phyloP scores from a whole-genome alignment of 2,797 vertebrate species.

The Micropoecilia bifurca region DNA sequence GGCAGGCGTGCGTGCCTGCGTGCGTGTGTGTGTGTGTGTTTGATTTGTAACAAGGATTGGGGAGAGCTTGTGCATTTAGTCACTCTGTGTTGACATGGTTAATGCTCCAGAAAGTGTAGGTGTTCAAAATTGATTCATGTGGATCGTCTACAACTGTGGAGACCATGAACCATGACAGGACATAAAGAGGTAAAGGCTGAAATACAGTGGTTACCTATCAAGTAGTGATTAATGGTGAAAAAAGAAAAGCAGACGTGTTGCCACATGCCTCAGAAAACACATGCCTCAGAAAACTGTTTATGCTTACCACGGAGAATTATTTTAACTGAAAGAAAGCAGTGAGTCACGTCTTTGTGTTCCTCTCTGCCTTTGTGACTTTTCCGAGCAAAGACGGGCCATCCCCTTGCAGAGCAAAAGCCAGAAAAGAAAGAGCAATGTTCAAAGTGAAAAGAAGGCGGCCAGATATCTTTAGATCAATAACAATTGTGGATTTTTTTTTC shows the following conservation, averaged over 20 bases:
- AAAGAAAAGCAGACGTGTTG: constrained; percentile 46
- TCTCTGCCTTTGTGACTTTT: constrained; percentile 44
- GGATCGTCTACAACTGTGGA: constrained; percentile 29
- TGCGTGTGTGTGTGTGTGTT: constrained; percentile 2
- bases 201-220: constrained; percentile 37
- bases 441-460: constrained; percentile 45
- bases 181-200: constrained; percentile 30
- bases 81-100: constrained; percentile 59
- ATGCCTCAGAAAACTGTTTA: constrained; percentile 36
- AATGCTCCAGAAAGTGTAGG: constrained; percentile 66
- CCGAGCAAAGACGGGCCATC: constrained; percentile 38
- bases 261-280: constrained; percentile 46
- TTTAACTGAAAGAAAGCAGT: constrained; percentile 35
- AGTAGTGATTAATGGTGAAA: constrained; percentile 39
- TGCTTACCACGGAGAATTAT: constrained; percentile 36
- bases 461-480: constrained; percentile 55
- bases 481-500: constrained; percentile 44
- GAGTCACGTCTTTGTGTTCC: constrained; percentile 28
- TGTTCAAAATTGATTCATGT: constrained; percentile 36
- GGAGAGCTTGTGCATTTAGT: constrained; percentile 57
- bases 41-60: constrained; percentile 45
- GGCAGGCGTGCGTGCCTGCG: background rate
- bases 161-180: constrained; percentile 40
- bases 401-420: constrained; percentile 34
- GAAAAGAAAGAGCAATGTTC: constrained; percentile 40